Percentiles rank a stretch among this genome's conserved stretches.
These are phyloP conservation scores for Tarsius wallacei DNA, from an alignment of 2,797 vertebrate genomes.

Conservation along the genomic window DNA sequence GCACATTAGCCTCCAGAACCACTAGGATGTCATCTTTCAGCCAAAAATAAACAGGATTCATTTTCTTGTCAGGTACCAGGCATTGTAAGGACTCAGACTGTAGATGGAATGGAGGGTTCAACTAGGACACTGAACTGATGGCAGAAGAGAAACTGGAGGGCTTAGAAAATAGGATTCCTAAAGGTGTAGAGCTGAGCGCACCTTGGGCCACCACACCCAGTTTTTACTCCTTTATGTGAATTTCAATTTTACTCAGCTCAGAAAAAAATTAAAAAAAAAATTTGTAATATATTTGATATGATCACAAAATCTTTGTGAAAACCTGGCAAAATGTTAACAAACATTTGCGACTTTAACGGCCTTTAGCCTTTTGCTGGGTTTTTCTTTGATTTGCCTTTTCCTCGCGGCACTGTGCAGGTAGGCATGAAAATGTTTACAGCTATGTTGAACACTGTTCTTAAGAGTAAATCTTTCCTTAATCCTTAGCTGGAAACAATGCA, in stretches of 20 bases:
- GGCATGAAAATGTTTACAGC: conserved; percentile 28
- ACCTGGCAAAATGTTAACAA: conserved; percentile 43
- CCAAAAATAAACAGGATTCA: neutral
- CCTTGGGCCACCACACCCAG: neutral
- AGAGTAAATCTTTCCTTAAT: conserved; percentile 53
- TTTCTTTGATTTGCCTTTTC: conserved; percentile 5
- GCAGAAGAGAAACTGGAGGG: neutral
- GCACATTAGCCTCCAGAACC: conserved; percentile 47
- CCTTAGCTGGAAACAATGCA: conserved; percentile 49
- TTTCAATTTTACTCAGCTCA: neutral
- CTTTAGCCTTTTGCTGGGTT: conserved; percentile 29
- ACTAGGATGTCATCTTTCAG: neutral
- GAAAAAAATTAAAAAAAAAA: neutral
- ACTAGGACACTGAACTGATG: neutral
- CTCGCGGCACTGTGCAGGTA: conserved; percentile 18
- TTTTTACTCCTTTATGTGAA: conserved; percentile 23
- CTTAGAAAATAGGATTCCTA: neutral
- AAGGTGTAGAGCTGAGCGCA: neutral
- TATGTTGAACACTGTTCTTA: conserved; percentile 68
- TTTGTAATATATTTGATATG: neutral
- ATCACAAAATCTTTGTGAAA: conserved; percentile 55
- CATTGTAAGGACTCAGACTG: neutral
- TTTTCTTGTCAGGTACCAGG: neutral
- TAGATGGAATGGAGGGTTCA: neutral
- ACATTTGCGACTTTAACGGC: conserved; percentile 10